These are phyloP conservation scores for Galagoides demidoff DNA, from an alignment of 2,797 vertebrate species.

Conservation along the genomic window DNA sequence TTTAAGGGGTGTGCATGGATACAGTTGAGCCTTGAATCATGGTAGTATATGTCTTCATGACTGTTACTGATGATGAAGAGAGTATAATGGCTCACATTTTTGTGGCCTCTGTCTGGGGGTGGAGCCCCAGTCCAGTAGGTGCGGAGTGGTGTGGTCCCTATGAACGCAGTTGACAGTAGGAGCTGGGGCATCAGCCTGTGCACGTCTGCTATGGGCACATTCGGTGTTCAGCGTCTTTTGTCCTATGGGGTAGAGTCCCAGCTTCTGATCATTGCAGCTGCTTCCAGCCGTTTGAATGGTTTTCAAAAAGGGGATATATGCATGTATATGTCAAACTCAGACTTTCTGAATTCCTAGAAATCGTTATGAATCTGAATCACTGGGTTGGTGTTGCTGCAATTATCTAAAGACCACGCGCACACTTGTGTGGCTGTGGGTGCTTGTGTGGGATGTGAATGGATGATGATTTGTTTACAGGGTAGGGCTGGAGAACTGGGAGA, in stretches of 20 bases:
- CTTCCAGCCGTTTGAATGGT: neutral
- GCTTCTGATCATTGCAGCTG: neutral
- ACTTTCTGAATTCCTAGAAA: slow-evolving; percentile 43
- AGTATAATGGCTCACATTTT: neutral
- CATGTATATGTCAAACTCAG: neutral
- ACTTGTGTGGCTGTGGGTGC: neutral
- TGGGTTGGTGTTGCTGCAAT: slow-evolving; percentile 3
- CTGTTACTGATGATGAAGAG: neutral
- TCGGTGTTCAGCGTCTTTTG: neutral
- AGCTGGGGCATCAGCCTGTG: neutral
- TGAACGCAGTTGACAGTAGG: too few relatives aligned
- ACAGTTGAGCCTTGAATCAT: neutral
- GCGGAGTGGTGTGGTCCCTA: too few relatives aligned
- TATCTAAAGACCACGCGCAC: neutral
- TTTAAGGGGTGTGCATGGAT: neutral
- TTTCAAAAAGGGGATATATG: neutral
- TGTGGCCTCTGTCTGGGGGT: neutral
- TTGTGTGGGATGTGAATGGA: neutral
- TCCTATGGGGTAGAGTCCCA: too few relatives aligned
- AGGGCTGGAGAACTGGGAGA: neutral
- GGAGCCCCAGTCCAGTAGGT: neutral
- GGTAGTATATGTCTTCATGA: neutral
- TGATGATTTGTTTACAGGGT: slow-evolving; percentile 35
- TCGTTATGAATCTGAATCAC: slow-evolving; percentile 9
- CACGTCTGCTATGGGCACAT: neutral